Conservation (phyloP, 2,797 vertebrate genomes). For the Neosilurus hyrtlii region DNA sequence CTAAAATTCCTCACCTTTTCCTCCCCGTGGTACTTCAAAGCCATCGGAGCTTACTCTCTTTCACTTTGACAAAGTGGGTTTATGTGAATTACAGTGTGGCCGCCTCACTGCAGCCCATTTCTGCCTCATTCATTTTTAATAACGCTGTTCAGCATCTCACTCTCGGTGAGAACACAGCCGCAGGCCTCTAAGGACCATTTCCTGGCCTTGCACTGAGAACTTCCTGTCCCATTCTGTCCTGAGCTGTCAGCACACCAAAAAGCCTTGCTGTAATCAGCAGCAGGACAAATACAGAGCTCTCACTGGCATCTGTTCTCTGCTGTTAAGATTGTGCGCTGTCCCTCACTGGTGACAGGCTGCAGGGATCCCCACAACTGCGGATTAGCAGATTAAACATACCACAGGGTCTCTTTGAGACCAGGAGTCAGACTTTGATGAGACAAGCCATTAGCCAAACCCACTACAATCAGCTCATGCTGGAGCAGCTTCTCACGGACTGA, state of each 20-base stretch:
- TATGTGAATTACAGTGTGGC: conserved; percentile 35
- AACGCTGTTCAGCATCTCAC: conserved; percentile 24
- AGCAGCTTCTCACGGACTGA: neutral
- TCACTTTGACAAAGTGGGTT: conserved; percentile 23
- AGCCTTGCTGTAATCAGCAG: conserved; percentile 47
- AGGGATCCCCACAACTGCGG: conserved; percentile 22
- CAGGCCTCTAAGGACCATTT: conserved; percentile 36
- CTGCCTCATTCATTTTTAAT: conserved; percentile 53
- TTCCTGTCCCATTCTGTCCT: conserved; percentile 37
- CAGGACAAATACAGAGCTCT: conserved; percentile 39
- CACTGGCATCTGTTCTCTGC: conserved; percentile 31
- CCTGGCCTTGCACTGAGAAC: conserved; percentile 37
- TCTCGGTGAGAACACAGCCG: conserved; percentile 21
- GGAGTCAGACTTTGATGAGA: conserved; percentile 42
- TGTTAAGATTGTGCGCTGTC: conserved; percentile 29
- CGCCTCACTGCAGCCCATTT: conserved; percentile 39
- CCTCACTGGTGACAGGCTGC: conserved; percentile 24
- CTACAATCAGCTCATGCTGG: conserved; percentile 15
- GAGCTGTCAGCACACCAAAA: conserved; percentile 44
- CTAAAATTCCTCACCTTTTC: conserved; percentile 1
- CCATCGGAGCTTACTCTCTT: conserved; percentile 40
- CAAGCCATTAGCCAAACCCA: conserved; percentile 31
- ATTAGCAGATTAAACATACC: conserved; percentile 43
- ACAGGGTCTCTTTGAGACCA: conserved; percentile 26
- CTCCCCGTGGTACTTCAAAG: neutral